Base-by-base conservation (phyloP, 2,113 vertebrate genomes). In the Stictonetta naevosa region DNA sequence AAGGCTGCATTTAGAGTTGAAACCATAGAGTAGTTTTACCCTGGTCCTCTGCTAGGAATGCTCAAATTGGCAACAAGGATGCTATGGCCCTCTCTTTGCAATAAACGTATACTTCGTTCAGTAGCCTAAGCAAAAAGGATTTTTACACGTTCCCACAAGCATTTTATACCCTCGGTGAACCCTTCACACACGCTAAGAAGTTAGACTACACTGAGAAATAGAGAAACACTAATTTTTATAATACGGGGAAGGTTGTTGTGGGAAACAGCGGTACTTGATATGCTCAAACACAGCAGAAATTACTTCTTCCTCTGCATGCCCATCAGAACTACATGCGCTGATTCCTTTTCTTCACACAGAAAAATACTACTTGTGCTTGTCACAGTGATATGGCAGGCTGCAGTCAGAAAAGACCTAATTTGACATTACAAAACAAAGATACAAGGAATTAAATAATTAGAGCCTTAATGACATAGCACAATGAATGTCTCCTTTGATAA, bases 391-490 rank as follows among this genome's bases (percentile, higher is more conserved):
- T 3, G 34, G 42, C 72, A 83, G 58, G 58, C 53, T 79, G 64
- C 77, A 92, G 69, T 31, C 72, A 69, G 44, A 80, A 72, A 10
- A 40, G 52, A 0, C 0, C 58, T 60, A 12, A 89, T 91, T 23
- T 68, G 71, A 68, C 74, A 25, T 78, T 22, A 72, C n/a, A 79
- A 88, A 84, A 68, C 71, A 75, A 92, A 79, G 67, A 42, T 23
- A 59, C 17, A 72, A 64, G 44, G 87, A 83, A 91, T 78, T 75
- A 87, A 88, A 56, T 60, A 64, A 94, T 75, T 40, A 82, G 21
- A 71, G 52, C 62, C 46, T 67, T 87, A 87, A 74, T 29, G 38
- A 64, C 69, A 79, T 74, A 89, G 60, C 25, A 89, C 69, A 78
- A 62, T 12, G 36, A 42, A 20, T 4, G 23, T 68, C 53, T 59